Evolutionary conservation across 1,140 invertebrate species (phyloP), one percentile per base, ranked within the genome.

Genomic region (Archegozetes longisetosus): DNA sequence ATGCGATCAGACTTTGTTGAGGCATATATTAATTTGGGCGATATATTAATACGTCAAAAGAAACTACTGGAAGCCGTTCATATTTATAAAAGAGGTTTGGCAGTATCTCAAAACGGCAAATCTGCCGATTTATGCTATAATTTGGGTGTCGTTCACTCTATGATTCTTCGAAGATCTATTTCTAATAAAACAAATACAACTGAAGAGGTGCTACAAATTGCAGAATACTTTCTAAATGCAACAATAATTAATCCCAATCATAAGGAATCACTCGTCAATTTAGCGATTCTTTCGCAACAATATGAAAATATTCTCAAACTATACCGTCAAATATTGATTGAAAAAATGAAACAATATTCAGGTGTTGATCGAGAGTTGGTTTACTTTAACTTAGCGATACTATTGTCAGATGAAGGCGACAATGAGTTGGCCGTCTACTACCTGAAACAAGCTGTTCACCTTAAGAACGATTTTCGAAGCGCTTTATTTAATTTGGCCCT

Each of bases 401-500:
- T 24, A 51, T 12, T 24, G 27, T 27, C 49, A 40, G 57, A 22
- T n/a, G 6, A 6, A 17, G 32, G 32, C 32, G 32, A 40, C 17
- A 40, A 40, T 17, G 6, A 50, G 48, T 25, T 49, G 46, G 57
- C 57, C 2, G 50, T 58, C 3, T 26, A 58, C 24, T 47, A 58
- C 27, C 25, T 58, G 4, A 50, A 53, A 51, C 14, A 25, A 20
- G 57, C 57, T 2, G 51, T 53, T 17, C 9, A 51, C 6, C 14
- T 58, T 2, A 58, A 60, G 25, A 25, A 49, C 24, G 52, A 73
- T 62, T 94, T 94, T 70, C 78, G 88, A 47, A 91, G 88, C 60
- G 91, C 92, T 0, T 77, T 97, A 0, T 97, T 96, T 71, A 97
- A 97, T 76, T 73, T 96, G 54, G 92, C 92, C 0, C 73, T 97